Conservation (phyloP, 37 sponge, comb jelly and placozoan species). For the Spongilla lacustris region DNA sequence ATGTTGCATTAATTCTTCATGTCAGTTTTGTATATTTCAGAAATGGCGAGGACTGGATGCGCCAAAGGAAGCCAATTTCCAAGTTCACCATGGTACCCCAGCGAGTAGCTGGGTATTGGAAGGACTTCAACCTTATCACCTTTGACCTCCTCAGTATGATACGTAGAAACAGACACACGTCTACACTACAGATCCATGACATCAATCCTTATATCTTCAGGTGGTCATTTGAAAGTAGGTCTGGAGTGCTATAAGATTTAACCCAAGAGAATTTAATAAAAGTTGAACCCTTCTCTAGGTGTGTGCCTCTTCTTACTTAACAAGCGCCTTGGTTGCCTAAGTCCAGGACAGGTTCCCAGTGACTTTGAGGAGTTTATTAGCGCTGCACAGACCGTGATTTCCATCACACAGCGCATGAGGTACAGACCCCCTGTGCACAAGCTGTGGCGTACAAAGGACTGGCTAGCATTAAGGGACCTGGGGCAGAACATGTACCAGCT, state of each 20-base stretch:
- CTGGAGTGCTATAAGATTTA: too few relatives aligned
- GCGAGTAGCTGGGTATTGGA: constrained; percentile 18
- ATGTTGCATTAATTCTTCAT: too few relatives aligned
- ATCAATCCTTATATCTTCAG: constrained; percentile 34
- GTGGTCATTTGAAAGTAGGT: constrained; percentile 68
- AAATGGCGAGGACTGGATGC: constrained; percentile 52
- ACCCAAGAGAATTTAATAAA: neutral
- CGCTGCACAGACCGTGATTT: neutral
- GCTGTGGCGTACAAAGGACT: constrained; percentile 26
- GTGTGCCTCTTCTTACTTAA: constrained; percentile 25
- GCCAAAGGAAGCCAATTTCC: constrained; percentile 60
- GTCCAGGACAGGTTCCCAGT: neutral
- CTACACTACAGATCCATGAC: constrained; percentile 4
- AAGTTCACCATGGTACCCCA: constrained; percentile 47
- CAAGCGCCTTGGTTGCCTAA: constrained; percentile 29
- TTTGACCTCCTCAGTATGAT: constrained; percentile 33
- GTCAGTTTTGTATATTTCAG: too few relatives aligned
- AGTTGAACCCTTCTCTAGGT: constrained; percentile 9
- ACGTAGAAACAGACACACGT: neutral
- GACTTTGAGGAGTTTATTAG: constrained; percentile 32
- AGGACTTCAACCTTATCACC: constrained; percentile 51
- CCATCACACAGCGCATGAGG: constrained; percentile 4
- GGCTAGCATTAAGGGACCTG: neutral
- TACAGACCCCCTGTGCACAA: constrained; percentile 37
- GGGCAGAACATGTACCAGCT: neutral